Evolutionary conservation across 2,113 vertebrate species (phyloP).

Genomic region (Protobothrops mucrosquamatus): DNA sequence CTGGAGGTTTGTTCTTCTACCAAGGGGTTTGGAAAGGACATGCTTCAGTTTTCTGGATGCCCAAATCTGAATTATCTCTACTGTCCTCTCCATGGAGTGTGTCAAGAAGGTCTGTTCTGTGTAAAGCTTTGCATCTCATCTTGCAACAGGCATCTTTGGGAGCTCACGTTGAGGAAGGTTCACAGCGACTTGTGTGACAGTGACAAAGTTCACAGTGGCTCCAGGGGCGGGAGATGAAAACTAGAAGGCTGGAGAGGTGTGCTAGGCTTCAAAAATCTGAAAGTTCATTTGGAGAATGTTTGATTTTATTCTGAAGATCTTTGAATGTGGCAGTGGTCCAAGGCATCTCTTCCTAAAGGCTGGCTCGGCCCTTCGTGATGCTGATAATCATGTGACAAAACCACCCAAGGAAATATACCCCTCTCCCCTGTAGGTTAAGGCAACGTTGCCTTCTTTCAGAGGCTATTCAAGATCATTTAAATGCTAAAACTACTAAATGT

Average conservation of each 20-base stretch:
- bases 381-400: neutral
- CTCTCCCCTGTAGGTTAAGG: neutral
- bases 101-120: neutral
- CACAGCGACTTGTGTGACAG: neutral
- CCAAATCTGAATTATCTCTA: neutral
- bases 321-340: rapidly evolving
- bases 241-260: rapidly evolving
- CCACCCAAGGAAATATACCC: conserved; percentile 34
- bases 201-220: neutral
- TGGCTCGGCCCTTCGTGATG: neutral
- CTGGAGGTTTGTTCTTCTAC: neutral
- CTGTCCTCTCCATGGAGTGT: neutral
- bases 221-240: neutral
- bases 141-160: neutral
- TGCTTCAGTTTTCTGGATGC: neutral
- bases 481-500: conserved; percentile 70
- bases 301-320: rapidly evolving
- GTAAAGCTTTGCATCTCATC: neutral
- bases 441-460: conserved; percentile 37
- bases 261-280: neutral
- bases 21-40: neutral
- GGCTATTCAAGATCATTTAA: conserved; percentile 65
- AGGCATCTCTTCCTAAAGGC: neutral
- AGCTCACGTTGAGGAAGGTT: neutral
- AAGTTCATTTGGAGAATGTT: rapidly evolving